phyloP scores from a whole-genome alignment of 1,140 invertebrate genomes.

The Panagrolaimus sp. region DNA sequence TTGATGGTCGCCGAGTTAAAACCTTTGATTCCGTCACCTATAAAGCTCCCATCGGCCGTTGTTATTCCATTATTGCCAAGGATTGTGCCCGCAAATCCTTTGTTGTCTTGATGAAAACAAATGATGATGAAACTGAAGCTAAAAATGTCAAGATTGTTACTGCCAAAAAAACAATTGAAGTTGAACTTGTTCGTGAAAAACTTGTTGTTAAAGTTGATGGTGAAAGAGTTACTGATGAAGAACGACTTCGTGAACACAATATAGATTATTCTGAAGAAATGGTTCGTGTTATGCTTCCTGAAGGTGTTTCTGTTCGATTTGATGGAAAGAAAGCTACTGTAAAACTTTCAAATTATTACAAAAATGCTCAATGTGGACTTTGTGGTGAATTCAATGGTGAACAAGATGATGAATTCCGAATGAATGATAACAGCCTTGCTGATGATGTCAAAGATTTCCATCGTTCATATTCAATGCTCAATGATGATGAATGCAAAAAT shows the following conservation, averaged over 20 bases:
- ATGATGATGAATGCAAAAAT: neutral
- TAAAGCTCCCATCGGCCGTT: conserved; percentile 13
- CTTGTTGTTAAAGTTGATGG: neutral
- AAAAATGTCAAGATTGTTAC: conserved; percentile 31
- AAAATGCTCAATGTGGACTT: conserved; percentile 35
- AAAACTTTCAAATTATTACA: conserved; percentile 30
- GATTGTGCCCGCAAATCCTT: conserved; percentile 24
- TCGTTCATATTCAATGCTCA: conserved; percentile 22
- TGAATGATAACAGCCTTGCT: conserved; percentile 19
- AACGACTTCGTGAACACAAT: conserved; percentile 13
- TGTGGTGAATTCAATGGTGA: conserved; percentile 33
- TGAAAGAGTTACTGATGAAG: conserved; percentile 15
- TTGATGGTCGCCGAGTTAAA: conserved; percentile 24
- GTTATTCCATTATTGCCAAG: conserved; percentile 36
- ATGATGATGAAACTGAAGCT: neutral
- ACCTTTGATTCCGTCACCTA: conserved; percentile 30
- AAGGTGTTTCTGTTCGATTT: conserved; percentile 28
- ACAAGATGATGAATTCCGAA: conserved; percentile 19
- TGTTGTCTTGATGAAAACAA: conserved; percentile 28
- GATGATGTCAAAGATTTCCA: conserved; percentile 30
- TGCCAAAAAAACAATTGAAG: conserved; percentile 17
- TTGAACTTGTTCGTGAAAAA: conserved; percentile 17
- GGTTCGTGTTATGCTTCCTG: conserved; percentile 19
- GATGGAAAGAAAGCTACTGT: conserved; percentile 30
- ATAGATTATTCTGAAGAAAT: conserved; percentile 20